A percentile compares a stretch with the other conserved stretches of the same genome.
phyloP scores from a whole-genome alignment of 2,113 vertebrate species.

The Cinclus mexicanus region DNA sequence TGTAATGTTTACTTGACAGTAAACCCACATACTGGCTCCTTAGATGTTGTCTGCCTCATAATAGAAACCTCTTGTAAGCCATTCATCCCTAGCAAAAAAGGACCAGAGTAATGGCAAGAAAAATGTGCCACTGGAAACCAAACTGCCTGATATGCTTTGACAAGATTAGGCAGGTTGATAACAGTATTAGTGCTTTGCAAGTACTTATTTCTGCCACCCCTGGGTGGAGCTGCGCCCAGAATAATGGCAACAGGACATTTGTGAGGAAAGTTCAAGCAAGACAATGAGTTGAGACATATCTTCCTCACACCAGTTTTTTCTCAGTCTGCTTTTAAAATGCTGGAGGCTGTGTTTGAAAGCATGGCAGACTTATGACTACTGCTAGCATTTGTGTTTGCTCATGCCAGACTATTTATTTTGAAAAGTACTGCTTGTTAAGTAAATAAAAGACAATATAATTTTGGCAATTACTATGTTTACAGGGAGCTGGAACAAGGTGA shows the following conservation, averaged over 20 bases:
- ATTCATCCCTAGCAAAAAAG: background rate
- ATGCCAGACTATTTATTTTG: background rate
- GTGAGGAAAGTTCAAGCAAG: background rate
- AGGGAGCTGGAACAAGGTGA: conserved; percentile 42
- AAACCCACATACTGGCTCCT: background rate
- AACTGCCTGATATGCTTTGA: background rate
- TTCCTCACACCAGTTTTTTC: background rate
- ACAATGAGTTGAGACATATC: background rate
- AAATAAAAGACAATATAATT: conserved; percentile 34
- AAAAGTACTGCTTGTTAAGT: background rate
- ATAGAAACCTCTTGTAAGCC: background rate
- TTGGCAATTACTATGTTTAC: conserved; percentile 37
- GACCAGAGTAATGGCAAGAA: background rate
- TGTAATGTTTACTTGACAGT: background rate
- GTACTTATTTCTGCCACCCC: fast-evolving
- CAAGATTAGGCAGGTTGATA: background rate
- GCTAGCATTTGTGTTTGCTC: background rate
- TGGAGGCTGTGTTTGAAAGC: background rate
- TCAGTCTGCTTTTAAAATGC: background rate
- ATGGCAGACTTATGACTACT: background rate
- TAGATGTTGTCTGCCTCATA: background rate
- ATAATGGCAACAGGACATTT: background rate
- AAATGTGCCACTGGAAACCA: background rate
- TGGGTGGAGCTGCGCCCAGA: background rate
- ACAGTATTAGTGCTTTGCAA: background rate